phyloP scores from a whole-genome alignment of 2,888 invertebrate genomes.

The Balanococcus diminutus region DNA sequence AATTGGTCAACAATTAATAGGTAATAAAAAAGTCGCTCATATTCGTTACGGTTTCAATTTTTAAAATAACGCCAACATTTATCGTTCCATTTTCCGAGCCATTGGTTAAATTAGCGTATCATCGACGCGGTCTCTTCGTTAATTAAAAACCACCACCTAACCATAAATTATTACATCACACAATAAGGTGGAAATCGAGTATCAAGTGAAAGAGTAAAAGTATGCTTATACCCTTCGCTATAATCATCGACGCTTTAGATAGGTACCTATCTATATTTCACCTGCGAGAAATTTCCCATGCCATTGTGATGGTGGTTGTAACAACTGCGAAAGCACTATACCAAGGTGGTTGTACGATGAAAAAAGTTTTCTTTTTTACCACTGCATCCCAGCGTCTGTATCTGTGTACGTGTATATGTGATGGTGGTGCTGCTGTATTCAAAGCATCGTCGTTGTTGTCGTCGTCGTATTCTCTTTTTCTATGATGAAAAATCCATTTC shows the following conservation, averaged over 20 bases:
- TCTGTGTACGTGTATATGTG: background rate
- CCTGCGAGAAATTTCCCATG: too few relatives aligned
- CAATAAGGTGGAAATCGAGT: background rate
- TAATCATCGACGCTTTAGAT: background rate
- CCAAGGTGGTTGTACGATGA: too few relatives aligned
- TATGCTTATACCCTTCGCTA: background rate
- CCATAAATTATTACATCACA: background rate
- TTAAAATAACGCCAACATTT: background rate
- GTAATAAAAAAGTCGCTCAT: background rate
- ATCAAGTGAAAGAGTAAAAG: background rate
- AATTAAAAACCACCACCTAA: background rate
- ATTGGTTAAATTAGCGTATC: background rate
- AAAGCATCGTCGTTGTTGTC: background rate
- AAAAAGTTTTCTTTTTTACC: too few relatives aligned
- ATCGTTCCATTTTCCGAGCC: background rate
- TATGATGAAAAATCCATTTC: slow-evolving; percentile 53
- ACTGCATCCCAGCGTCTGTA: too few relatives aligned
- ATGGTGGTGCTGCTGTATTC: background rate
- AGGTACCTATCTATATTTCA: too few relatives aligned
- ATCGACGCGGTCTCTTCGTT: background rate
- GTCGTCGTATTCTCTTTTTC: slow-evolving; percentile 16
- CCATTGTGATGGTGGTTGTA: too few relatives aligned
- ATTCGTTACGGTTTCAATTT: background rate
- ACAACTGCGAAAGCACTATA: too few relatives aligned
- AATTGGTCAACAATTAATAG: background rate